These are phyloP conservation scores for Oryzias curvinotus DNA, from an alignment of 2,113 vertebrate species.

Conservation along the genomic window DNA sequence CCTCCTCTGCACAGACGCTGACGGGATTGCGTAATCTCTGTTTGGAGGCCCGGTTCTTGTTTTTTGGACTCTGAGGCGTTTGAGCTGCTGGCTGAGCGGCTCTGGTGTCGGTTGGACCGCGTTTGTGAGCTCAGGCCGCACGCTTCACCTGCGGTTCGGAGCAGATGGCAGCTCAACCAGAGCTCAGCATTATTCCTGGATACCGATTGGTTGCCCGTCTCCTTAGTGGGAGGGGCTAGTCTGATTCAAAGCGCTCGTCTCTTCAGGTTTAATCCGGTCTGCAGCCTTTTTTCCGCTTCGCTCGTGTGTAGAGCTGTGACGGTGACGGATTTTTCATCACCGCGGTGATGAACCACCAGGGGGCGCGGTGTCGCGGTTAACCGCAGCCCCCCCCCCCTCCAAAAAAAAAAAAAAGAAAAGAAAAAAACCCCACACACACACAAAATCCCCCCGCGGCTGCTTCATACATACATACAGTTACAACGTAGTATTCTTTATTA, in stretches of 20 bases:
- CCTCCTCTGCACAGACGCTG: constrained; percentile 69
- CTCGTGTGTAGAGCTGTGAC: too few species aligned
- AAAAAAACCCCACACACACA: too few species aligned
- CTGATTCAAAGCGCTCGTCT: too few species aligned
- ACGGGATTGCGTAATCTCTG: constrained; percentile 5
- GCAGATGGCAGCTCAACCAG: constrained; percentile 67
- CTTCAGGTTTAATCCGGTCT: too few species aligned
- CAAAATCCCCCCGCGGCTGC: too few species aligned
- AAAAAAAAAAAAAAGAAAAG: too few species aligned
- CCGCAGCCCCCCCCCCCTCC: too few species aligned
- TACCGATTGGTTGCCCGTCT: constrained; percentile 44
- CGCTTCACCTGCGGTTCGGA: constrained; percentile 43
- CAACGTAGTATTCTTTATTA: too few species aligned
- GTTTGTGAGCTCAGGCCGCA: constrained; percentile 11
- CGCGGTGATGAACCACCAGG: too few species aligned
- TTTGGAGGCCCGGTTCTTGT: background rate
- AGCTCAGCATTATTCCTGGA: constrained; percentile 52
- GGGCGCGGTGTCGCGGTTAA: too few species aligned
- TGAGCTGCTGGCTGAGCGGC: background rate
- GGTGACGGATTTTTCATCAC: too few species aligned
- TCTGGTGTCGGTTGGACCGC: background rate
- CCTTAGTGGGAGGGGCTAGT: constrained; percentile 33
- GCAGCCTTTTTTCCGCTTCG: constrained; percentile 1
- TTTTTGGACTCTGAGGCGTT: background rate
- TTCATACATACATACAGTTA: too few species aligned